Conservation (phyloP, 2,888 invertebrate genomes). For the Leucophenga maculata region DNA sequence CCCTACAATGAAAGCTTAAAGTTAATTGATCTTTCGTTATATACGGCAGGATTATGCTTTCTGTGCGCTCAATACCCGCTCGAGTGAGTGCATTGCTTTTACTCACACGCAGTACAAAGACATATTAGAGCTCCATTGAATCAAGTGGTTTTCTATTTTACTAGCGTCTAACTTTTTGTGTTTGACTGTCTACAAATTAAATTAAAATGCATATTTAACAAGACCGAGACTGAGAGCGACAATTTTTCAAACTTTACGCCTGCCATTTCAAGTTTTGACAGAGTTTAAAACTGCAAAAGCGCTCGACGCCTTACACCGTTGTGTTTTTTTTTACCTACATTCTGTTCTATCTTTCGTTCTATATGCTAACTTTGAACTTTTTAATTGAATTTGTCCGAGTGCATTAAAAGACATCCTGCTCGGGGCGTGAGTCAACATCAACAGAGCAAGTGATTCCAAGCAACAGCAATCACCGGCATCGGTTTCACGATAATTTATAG, state of each 20-base stretch:
- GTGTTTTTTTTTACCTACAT: no score
- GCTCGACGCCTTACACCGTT: no score
- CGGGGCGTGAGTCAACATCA: neutral
- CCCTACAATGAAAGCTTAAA: no score
- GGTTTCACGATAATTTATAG: constrained; percentile 7
- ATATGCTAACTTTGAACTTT: neutral
- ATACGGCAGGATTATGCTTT: no score
- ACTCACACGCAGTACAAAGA: neutral
- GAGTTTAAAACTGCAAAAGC: no score
- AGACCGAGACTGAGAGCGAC: no score
- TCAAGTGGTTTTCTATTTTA: constrained; percentile 12
- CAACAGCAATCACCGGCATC: neutral
- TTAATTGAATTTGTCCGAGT: neutral
- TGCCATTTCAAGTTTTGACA: no score
- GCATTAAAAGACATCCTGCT: neutral
- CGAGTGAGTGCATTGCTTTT: no score
- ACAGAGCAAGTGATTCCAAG: neutral
- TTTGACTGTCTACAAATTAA: neutral
- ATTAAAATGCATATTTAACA: neutral
- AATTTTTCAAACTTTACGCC: no score
- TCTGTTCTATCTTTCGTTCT: no score
- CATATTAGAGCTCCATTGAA: neutral
- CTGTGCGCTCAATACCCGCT: no score
- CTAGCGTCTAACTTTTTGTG: neutral
- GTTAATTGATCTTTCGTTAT: no score